phyloP scores from a whole-genome alignment of 2,797 vertebrate genomes.

The Halcyon chelicuti region DNA sequence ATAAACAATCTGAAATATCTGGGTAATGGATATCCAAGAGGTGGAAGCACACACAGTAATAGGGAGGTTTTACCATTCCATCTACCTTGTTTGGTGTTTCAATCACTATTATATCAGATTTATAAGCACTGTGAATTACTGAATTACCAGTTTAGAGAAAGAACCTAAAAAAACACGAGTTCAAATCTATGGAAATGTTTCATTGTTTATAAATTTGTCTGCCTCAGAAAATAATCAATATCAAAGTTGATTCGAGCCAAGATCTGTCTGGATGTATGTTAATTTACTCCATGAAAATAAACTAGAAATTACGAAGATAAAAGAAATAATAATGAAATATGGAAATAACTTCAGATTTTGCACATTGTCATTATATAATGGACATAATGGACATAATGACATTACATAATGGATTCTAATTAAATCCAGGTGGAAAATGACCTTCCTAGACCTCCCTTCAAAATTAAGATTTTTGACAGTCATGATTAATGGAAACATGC shows the following conservation, averaged over 20 bases:
- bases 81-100: constrained; percentile 40
- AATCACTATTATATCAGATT: neutral
- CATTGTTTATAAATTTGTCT: constrained; percentile 8
- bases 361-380: constrained; percentile 34
- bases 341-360: constrained; percentile 7
- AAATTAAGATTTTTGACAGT: constrained; percentile 71
- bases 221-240: neutral
- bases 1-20: constrained; percentile 46
- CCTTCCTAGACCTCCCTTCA: constrained; percentile 57
- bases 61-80: neutral
- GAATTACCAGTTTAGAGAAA: neutral
- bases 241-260: neutral
- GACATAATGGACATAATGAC: constrained; percentile 61
- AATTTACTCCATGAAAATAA: neutral
- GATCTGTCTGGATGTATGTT: neutral
- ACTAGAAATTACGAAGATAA: neutral
- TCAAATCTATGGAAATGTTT: neutral
- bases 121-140: neutral
- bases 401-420: constrained; percentile 69
- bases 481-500: constrained; percentile 52
- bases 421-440: constrained; percentile 69
- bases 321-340: constrained; percentile 13
- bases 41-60: neutral
- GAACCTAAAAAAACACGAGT: neutral
- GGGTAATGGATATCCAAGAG: neutral